Conservation (phyloP, 2,888 invertebrate species). For the Pristionchus exspectatus region DNA sequence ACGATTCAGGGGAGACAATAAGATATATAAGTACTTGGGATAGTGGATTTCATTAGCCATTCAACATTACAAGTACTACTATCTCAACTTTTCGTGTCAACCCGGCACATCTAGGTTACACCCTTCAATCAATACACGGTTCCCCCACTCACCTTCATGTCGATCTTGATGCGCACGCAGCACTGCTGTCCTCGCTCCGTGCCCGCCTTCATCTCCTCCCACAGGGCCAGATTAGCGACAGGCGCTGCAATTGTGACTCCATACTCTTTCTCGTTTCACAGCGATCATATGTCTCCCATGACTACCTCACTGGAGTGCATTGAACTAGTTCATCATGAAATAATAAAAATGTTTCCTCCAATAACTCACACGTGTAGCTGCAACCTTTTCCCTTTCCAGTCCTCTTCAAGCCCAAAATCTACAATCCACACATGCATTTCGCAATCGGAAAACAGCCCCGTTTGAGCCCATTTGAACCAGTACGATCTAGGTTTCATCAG, state of each 20-base stretch:
- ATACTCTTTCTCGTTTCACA: not conserved
- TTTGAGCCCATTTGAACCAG: not conserved
- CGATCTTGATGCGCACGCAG: slow-evolving; percentile 96
- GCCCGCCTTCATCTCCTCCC: slow-evolving; percentile 96
- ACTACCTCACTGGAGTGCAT: not conserved
- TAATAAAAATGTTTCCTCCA: not conserved
- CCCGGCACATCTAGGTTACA: not conserved
- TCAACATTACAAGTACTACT: no score
- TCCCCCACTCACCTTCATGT: slow-evolving; percentile 85
- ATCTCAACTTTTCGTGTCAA: not conserved
- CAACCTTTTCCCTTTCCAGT: no score
- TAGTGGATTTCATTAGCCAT: no score
- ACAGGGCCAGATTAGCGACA: slow-evolving; percentile 89
- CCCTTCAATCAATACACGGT: no score
- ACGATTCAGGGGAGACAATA: not conserved
- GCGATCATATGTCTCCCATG: not conserved
- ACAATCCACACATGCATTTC: not conserved
- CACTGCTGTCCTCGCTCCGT: slow-evolving; percentile 88
- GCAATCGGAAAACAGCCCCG: no score
- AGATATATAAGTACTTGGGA: no score
- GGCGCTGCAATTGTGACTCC: slow-evolving; percentile 83
- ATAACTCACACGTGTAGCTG: no score
- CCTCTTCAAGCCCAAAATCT: no score
- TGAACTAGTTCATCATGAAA: no score
- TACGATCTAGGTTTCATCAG: not conserved